These are phyloP conservation scores for Puma concolor DNA, from an alignment of 2,113 vertebrate genomes.

Conservation along the genomic window DNA sequence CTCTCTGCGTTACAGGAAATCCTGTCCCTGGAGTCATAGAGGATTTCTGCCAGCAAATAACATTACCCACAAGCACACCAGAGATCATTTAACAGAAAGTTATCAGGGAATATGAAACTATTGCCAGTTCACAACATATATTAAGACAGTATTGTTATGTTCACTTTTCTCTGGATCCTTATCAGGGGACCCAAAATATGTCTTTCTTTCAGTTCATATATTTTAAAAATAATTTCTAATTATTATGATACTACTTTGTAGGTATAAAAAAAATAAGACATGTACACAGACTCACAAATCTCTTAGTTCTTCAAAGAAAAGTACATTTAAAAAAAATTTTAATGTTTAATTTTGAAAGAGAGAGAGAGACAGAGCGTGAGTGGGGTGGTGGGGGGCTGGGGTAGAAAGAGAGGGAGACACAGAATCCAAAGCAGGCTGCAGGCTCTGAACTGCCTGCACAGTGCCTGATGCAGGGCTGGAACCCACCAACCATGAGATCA, in stretches of 20 bases:
- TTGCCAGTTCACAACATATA: not conserved
- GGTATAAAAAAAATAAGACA: not conserved
- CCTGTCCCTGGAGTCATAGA: not conserved
- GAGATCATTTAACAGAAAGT: not conserved
- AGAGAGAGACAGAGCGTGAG: too few relatives aligned
- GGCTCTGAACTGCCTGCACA: too few relatives aligned
- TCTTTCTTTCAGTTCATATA: not conserved
- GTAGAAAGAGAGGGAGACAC: not conserved
- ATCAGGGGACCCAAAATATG: not conserved
- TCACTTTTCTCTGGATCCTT: not conserved
- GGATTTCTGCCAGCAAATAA: not conserved
- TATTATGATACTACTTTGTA: not conserved
- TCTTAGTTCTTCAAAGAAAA: not conserved
- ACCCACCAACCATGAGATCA: too few relatives aligned
- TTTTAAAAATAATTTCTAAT: slow-evolving; percentile 39
- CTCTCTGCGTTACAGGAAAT: not conserved
- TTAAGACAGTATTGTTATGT: slow-evolving; percentile 13
- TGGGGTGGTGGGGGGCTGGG: too few relatives aligned
- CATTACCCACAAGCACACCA: not conserved
- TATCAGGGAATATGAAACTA: slow-evolving; percentile 5
- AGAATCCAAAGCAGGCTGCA: too few relatives aligned
- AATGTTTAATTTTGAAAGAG: too few relatives aligned
- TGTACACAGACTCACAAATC: not conserved
- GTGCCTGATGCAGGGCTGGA: too few relatives aligned
- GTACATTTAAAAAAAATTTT: not conserved